A percentile compares a stretch with the other conserved stretches of the same genome.
These are phyloP conservation scores for Apteryx owenii DNA, from an alignment of 2,113 vertebrate species.

Conservation along the genomic window DNA sequence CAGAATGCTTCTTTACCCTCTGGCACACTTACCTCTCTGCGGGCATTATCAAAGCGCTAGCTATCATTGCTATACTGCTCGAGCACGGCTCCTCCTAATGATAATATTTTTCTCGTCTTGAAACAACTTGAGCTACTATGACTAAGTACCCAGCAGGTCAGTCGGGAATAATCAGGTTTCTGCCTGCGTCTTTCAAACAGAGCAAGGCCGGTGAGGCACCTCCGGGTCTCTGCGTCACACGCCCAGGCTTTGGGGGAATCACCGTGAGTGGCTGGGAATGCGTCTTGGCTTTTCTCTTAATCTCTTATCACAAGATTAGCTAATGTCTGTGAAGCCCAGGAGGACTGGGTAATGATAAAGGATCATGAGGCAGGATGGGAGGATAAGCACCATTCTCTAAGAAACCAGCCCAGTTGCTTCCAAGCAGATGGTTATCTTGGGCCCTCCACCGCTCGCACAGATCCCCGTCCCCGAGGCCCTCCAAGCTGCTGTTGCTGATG, in stretches of 20 bases:
- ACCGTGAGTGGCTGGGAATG: background rate
- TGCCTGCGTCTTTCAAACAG: background rate
- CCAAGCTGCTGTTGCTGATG: background rate
- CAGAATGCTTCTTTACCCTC: background rate
- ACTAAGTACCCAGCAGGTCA: slow-evolving; percentile 25
- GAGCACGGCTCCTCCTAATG: slow-evolving; percentile 12
- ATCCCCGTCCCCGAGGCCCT: background rate
- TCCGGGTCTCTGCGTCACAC: background rate
- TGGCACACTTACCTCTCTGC: background rate
- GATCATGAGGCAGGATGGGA: slow-evolving; percentile 24
- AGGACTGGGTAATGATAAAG: slow-evolving; percentile 41
- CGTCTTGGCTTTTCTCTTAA: slow-evolving; percentile 41
- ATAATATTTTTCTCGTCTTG: slow-evolving; percentile 38
- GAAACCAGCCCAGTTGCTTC: background rate
- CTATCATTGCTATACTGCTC: background rate
- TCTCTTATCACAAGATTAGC: slow-evolving; percentile 57
- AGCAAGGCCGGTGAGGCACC: background rate
- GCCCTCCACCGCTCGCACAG: background rate
- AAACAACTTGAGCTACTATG: background rate
- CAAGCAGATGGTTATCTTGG: background rate
- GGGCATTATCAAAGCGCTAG: background rate
- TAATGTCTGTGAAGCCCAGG: slow-evolving; percentile 15
- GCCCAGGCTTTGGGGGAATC: background rate
- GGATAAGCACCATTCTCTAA: slow-evolving; percentile 31
- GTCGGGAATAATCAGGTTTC: slow-evolving; percentile 12